These are phyloP conservation scores for Odontamblyopus rebecca DNA, from an alignment of 2,797 vertebrate genomes.

Conservation along the genomic window DNA sequence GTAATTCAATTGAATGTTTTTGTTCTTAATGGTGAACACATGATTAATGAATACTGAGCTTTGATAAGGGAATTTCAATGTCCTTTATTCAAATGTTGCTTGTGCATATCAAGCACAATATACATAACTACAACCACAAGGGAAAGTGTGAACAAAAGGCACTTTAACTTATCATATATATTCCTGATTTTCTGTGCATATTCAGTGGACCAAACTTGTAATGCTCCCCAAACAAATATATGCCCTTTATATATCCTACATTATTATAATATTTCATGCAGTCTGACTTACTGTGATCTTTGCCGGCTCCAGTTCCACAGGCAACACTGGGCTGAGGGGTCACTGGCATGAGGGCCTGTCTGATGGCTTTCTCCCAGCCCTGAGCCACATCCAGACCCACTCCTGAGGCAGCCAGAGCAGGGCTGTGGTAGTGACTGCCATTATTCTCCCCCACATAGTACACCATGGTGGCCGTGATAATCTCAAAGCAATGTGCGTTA, in stretches of 20 bases:
- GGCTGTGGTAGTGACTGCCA: constrained; percentile 85
- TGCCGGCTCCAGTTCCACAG: constrained; percentile 86
- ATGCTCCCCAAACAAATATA: not conserved
- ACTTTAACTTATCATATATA: not conserved
- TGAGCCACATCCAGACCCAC: constrained; percentile 93
- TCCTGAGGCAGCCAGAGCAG: constrained; percentile 88
- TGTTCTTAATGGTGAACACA: not conserved
- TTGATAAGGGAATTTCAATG: not conserved
- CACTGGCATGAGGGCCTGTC: constrained; percentile 97
- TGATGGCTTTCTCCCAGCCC: constrained; percentile 97
- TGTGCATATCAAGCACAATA: not conserved
- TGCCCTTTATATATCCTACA: not conserved
- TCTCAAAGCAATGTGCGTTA: constrained; percentile 97
- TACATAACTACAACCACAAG: not conserved
- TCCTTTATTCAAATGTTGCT: not conserved
- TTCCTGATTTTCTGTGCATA: not conserved
- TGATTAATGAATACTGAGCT: not conserved
- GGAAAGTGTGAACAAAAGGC: not conserved
- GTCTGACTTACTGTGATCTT: constrained; percentile 91
- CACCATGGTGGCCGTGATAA: constrained; percentile 96
- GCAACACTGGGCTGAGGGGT: constrained; percentile 93
- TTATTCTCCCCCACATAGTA: constrained; percentile 98
- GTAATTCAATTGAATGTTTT: not conserved
- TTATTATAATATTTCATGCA: not conserved
- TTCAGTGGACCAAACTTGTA: not conserved